Evolutionary conservation across 2,888 invertebrate species (phyloP).

Genomic region (Drosophila anomalipes): DNA sequence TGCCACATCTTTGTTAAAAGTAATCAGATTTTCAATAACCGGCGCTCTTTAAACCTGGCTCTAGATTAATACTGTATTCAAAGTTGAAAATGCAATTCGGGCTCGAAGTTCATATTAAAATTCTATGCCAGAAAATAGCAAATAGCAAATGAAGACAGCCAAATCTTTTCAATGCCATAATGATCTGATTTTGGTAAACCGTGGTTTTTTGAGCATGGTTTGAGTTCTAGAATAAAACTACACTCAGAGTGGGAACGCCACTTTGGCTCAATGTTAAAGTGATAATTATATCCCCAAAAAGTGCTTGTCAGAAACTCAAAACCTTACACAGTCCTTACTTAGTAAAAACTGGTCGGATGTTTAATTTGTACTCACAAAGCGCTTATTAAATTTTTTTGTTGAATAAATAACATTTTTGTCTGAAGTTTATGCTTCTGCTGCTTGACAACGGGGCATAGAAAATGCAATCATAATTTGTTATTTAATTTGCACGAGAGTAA

Average conservation of each 20-base stretch:
- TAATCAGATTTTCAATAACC: neutral
- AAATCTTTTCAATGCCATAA: neutral
- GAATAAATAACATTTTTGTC: neutral
- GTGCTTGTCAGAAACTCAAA: neutral
- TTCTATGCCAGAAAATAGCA: neutral
- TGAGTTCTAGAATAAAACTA: neutral
- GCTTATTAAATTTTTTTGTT: neutral
- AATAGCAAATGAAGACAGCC: neutral
- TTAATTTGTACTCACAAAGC: neutral
- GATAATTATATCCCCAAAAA: neutral
- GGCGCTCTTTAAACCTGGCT: neutral
- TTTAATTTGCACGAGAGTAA: conserved; percentile 33
- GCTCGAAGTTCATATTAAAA: neutral
- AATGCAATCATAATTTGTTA: conserved; percentile 31
- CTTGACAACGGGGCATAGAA: conserved; percentile 10
- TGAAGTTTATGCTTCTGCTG: conserved; percentile 4
- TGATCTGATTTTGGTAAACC: too few relatives aligned
- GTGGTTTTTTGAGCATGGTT: neutral
- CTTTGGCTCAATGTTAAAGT: neutral
- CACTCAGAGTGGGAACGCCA: neutral
- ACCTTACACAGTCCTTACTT: neutral
- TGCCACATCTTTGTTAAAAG: neutral
- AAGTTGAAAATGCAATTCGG: neutral
- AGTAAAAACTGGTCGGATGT: neutral
- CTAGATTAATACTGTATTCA: neutral